Percentiles rank a stretch among this genome's conserved stretches.
phyloP scores from a whole-genome alignment of 1,140 invertebrate genomes.

The Drosophila ogumai region DNA sequence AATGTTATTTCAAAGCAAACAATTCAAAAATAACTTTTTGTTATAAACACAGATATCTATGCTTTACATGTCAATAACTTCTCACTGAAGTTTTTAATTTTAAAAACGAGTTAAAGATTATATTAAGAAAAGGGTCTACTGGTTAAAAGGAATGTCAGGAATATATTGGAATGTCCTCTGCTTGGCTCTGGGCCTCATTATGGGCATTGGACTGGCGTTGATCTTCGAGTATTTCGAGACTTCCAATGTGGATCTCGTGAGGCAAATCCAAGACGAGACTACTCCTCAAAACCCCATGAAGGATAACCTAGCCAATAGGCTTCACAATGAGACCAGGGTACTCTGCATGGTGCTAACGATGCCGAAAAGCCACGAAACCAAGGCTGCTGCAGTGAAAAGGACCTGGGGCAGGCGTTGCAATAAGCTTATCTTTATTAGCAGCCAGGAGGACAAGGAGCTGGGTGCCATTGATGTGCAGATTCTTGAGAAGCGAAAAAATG shows the following conservation, averaged over 20 bases:
- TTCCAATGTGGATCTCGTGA: neutral
- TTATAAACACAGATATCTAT: neutral
- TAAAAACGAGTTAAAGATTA: neutral
- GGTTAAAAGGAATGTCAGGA: neutral
- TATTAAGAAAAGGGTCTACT: neutral
- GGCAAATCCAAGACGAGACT: neutral
- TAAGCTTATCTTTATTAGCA: constrained; percentile 94
- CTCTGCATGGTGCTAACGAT: constrained; percentile 30
- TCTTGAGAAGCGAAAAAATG: neutral
- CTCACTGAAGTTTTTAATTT: neutral
- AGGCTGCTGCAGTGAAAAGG: neutral
- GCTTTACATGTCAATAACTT: neutral
- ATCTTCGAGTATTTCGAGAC: neutral
- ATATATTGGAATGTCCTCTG: neutral
- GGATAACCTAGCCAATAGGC: neutral
- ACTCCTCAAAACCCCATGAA: neutral
- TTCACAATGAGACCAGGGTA: constrained; percentile 11
- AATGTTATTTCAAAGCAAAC: neutral
- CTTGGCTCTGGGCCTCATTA: neutral
- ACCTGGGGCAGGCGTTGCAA: constrained; percentile 98
- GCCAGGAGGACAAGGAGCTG: constrained; percentile 86
- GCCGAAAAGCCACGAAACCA: constrained; percentile 3
- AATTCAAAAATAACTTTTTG: neutral
- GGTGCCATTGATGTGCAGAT: neutral
- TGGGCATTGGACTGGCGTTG: neutral